Percentiles rank a stretch among this genome's conserved stretches.
Conservation (phyloP, 35 echinoderm and acorn worm species). For the Stichopus chloronotus region DNA sequence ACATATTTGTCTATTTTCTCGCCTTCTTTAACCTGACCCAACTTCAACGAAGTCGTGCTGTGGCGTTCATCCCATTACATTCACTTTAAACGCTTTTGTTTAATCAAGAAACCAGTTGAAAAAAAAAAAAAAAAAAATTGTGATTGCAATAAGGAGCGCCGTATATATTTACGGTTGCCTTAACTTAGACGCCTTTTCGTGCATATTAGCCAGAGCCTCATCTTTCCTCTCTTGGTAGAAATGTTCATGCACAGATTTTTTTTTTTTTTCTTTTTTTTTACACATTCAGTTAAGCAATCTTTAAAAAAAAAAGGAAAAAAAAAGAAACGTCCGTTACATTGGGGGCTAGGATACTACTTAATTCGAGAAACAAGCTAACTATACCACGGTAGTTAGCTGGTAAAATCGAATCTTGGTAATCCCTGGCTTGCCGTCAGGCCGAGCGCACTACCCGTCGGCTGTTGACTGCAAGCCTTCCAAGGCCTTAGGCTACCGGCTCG, state of each 20-base stretch:
- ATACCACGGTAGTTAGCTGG: constrained; percentile 29
- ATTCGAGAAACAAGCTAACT: constrained; percentile 46
- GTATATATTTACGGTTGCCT: constrained; percentile 14
- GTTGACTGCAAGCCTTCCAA: not conserved
- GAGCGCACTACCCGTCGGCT: not conserved
- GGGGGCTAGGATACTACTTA: not conserved
- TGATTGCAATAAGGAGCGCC: constrained; percentile 4
- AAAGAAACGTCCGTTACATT: constrained; percentile 11
- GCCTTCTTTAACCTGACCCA: constrained; percentile 31
- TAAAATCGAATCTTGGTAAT: constrained; percentile 47
- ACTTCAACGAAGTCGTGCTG: constrained; percentile 1
- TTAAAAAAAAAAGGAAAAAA: constrained; percentile 4
- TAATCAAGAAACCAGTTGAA: constrained; percentile 10
- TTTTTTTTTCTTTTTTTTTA: constrained; percentile 2
- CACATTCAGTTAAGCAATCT: constrained; percentile 42
- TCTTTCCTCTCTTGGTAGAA: not conserved
- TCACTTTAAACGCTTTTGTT: constrained; percentile 19
- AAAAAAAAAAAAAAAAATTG: constrained; percentile 6
- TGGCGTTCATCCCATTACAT: constrained; percentile 14
- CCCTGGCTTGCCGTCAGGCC: not conserved
- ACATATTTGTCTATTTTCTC: not conserved
- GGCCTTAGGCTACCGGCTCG: constrained; percentile 34
- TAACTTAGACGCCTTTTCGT: constrained; percentile 36
- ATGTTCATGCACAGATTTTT: too few relatives aligned
- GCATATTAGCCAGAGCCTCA: constrained; percentile 23